Conservation (phyloP, 2,797 vertebrate genomes). For the Hemibagrus guttatus region DNA sequence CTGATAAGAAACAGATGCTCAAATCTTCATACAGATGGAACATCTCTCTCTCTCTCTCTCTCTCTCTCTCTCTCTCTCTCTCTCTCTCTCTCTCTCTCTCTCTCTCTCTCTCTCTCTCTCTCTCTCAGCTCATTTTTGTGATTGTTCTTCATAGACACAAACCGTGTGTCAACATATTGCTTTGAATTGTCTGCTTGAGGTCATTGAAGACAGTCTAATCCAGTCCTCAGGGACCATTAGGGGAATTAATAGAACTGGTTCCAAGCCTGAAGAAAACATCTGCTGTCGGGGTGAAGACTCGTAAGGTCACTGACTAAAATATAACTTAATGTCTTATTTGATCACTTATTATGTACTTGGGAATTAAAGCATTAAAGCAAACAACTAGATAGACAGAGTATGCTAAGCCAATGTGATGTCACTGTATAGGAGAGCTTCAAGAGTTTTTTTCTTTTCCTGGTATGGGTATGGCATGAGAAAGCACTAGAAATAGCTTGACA, state of each 20-base stretch:
- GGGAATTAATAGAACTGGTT: slow-evolving; percentile 63
- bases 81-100: no score
- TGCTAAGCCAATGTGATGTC: slow-evolving; percentile 19
- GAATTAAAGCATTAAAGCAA: slow-evolving; percentile 38
- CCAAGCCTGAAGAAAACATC: slow-evolving; percentile 64
- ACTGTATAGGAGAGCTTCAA: slow-evolving; percentile 27
- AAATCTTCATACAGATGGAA: not conserved
- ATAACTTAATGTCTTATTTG: slow-evolving; percentile 52
- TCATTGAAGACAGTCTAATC: slow-evolving; percentile 58
- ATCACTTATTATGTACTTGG: slow-evolving; percentile 27
- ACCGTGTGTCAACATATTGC: slow-evolving; percentile 44
- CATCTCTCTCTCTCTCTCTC: no score
- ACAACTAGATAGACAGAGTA: slow-evolving; percentile 1
- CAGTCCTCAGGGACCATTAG: slow-evolving; percentile 59
- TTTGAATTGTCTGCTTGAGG: slow-evolving; percentile 48
- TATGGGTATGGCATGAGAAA: slow-evolving; percentile 48
- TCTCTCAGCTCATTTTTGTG: not conserved
- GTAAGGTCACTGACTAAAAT: slow-evolving; percentile 61
- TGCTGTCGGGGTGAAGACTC: slow-evolving; percentile 68
- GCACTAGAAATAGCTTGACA: slow-evolving; percentile 47
- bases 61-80: no score
- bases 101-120: no score
- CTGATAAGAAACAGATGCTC: slow-evolving; percentile 48
- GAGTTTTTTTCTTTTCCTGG: slow-evolving; percentile 31
- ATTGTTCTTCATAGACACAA: slow-evolving; percentile 22